Conservation (phyloP, 2,888 invertebrate genomes). For the Drosophila setosimentum region DNA sequence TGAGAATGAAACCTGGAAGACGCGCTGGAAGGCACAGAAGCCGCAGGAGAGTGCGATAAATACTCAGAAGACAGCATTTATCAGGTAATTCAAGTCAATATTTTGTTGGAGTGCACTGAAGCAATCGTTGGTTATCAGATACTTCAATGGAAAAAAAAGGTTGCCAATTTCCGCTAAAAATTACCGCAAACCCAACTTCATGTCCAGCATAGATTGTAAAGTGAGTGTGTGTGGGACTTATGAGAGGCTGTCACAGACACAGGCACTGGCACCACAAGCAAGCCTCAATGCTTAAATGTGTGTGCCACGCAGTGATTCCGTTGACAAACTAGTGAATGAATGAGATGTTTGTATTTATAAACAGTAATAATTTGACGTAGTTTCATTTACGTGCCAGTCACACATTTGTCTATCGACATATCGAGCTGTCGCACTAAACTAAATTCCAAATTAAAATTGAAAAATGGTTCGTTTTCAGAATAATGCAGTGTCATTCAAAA, state of each 20-base stretch:
- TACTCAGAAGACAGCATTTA: constrained; percentile 84
- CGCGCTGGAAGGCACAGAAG: constrained; percentile 81
- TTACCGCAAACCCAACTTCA: constrained; percentile 79
- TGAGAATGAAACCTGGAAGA: constrained; percentile 83
- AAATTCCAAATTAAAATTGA: constrained; percentile 17
- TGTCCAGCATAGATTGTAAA: constrained; percentile 80
- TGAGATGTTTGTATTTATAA: constrained; percentile 47
- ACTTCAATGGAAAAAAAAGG: constrained; percentile 83
- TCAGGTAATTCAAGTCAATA: constrained; percentile 82
- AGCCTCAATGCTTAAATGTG: constrained; percentile 18
- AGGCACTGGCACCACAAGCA: constrained; percentile 13
- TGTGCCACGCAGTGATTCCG: constrained; percentile 44
- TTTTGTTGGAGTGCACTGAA: constrained; percentile 83
- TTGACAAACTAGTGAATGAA: constrained; percentile 31
- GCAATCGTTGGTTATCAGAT: constrained; percentile 81
- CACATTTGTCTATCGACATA: constrained; percentile 10
- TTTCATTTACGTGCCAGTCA: constrained; percentile 22
- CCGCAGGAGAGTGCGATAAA: constrained; percentile 79
- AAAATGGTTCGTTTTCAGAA: neutral
- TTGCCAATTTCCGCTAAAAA: constrained; percentile 83
- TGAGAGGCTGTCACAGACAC: neutral
- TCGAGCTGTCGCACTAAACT: neutral
- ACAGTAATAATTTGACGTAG: constrained; percentile 36
- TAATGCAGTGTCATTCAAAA: constrained; percentile 1
- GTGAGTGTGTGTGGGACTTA: neutral